phyloP scores from a whole-genome alignment of 2,797 vertebrate genomes.

The Taenioides sp. region DNA sequence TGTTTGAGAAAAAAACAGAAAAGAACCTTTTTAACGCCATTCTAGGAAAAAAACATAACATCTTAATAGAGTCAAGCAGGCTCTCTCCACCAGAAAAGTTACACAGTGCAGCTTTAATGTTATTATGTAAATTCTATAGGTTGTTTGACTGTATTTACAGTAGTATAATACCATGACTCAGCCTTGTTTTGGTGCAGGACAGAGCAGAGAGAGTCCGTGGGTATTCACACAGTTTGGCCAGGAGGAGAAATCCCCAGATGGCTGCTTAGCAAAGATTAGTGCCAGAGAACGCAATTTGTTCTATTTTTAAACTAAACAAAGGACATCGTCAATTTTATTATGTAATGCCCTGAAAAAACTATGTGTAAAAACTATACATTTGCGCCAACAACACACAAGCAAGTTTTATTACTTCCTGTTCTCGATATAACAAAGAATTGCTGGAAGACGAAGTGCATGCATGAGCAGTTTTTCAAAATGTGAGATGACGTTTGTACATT shows the following conservation, averaged over 20 bases:
- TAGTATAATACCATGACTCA: neutral
- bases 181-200: neutral
- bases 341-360: constrained; percentile 20
- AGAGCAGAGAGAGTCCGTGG: neutral
- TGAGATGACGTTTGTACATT: neutral
- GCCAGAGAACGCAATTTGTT: constrained; percentile 11
- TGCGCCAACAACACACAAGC: constrained; percentile 4
- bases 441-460: neutral
- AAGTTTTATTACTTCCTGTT: neutral
- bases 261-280: constrained; percentile 8
- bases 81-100: no score
- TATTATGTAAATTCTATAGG: neutral
- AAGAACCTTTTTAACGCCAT: no score
- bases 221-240: constrained; percentile 7
- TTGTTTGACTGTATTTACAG: neutral
- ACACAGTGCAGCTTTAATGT: neutral
- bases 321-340: constrained; percentile 34
- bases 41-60: neutral
- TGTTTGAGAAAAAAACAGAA: no score
- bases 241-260: constrained; percentile 13
- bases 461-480: neutral
- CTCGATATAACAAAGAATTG: neutral
- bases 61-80: no score
- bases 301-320: constrained; percentile 11
- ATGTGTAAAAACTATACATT: constrained; percentile 7